Conservation (phyloP, 2,888 invertebrate species). For the Napeogenes inachia region DNA sequence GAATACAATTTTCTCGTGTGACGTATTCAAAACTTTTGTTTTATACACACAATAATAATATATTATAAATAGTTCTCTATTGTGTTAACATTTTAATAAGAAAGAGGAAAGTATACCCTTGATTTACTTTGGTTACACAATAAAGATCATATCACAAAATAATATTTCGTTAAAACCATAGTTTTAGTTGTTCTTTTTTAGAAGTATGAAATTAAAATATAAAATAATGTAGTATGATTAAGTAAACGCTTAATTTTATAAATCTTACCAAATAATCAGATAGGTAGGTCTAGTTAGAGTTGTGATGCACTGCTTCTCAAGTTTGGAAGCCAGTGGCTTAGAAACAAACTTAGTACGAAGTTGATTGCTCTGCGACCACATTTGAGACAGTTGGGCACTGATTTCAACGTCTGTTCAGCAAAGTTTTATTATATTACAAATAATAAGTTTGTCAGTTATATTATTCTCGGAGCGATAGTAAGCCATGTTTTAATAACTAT, state of each 20-base stretch:
- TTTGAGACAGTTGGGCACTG: constrained; percentile 24
- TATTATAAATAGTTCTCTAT: not conserved
- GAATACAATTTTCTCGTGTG: not conserved
- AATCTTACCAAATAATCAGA: not conserved
- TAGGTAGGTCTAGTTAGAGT: constrained; percentile 6
- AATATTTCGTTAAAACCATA: not conserved
- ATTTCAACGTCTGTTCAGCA: constrained; percentile 18
- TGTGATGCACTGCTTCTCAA: constrained; percentile 21
- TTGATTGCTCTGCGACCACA: constrained; percentile 25
- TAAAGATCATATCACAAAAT: too few relatives aligned
- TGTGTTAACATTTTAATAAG: too few relatives aligned
- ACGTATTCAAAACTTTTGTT: not conserved
- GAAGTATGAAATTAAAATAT: not conserved
- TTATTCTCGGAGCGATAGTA: too few relatives aligned
- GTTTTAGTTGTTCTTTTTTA: not conserved
- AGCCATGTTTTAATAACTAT: too few relatives aligned
- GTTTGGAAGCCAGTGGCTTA: constrained; percentile 15
- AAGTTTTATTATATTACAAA: constrained; percentile 14
- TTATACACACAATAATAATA: not conserved
- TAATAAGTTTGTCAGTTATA: not conserved
- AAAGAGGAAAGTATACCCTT: too few relatives aligned
- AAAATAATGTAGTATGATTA: not conserved
- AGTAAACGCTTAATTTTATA: not conserved
- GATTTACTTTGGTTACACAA: too few relatives aligned
- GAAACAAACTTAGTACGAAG: constrained; percentile 22